Evolutionary conservation across 2,797 vertebrate species (phyloP).

Genomic region (Threskiornis aethiopicus): DNA sequence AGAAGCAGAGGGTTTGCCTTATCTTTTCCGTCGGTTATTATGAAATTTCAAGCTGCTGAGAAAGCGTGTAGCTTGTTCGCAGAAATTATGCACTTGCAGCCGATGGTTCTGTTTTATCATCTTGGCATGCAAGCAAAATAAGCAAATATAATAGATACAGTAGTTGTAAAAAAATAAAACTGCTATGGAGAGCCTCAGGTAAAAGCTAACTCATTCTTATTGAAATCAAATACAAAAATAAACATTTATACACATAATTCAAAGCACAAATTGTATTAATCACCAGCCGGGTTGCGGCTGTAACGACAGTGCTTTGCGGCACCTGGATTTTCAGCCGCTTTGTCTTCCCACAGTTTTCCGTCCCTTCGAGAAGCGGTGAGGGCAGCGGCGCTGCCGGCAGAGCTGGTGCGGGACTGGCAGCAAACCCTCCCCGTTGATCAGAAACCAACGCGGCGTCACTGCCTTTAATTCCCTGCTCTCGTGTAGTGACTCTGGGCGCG

Average conservation of each 20-base stretch:
- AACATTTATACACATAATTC: neutral
- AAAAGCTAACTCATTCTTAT: neutral
- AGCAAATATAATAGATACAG: neutral
- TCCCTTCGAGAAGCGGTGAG: accelerated
- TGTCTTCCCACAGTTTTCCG: neutral
- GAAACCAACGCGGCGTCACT: accelerated
- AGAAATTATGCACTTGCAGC: neutral
- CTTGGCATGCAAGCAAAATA: accelerated
- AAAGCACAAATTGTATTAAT: neutral
- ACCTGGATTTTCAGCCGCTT: neutral
- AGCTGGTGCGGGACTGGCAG: neutral
- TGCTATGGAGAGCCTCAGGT: neutral
- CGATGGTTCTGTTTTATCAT: neutral
- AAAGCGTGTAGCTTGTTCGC: accelerated
- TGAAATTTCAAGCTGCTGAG: neutral
- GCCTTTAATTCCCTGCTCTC: neutral
- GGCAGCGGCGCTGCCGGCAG: neutral
- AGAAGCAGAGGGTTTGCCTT: neutral
- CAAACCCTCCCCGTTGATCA: neutral
- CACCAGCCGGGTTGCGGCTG: neutral
- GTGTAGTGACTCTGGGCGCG: accelerated
- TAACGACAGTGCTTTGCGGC: neutral
- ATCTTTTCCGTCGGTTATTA: neutral
- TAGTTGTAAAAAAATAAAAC: neutral
- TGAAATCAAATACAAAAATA: neutral